A percentile compares a stretch with the other conserved stretches of the same genome.
These are phyloP conservation scores for Brachionus rotundiformis DNA, from an alignment of 1,140 invertebrate genomes.

Conservation along the genomic window DNA sequence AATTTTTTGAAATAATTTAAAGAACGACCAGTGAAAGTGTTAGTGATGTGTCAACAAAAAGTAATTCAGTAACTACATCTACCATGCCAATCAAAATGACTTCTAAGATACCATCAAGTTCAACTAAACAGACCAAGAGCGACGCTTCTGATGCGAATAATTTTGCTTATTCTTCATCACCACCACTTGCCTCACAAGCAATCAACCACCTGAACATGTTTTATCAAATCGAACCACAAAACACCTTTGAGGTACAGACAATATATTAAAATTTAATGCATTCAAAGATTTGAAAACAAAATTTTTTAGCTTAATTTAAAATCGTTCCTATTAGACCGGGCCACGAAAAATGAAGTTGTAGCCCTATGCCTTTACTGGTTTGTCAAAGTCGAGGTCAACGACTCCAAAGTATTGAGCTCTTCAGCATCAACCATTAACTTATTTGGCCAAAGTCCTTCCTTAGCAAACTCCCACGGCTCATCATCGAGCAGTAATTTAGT, in stretches of 20 bases:
- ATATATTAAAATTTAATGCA: no score
- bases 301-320: slow-evolving; percentile 73
- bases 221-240: slow-evolving; percentile 2
- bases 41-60: background rate
- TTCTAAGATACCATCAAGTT: background rate
- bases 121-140: background rate
- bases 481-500: background rate
- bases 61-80: background rate
- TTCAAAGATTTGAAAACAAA: no score
- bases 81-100: background rate
- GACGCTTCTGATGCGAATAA: slow-evolving; percentile 9
- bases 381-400: slow-evolving; percentile 59
- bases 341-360: slow-evolving; percentile 81
- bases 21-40: background rate
- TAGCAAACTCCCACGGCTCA: background rate
- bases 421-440: slow-evolving; percentile 24
- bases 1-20: no score
- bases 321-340: slow-evolving; percentile 84
- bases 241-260: slow-evolving; percentile 32
- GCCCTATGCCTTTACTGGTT: slow-evolving; percentile 96
- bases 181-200: background rate
- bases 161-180: slow-evolving; percentile 3
- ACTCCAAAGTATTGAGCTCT: background rate
- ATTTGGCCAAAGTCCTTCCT: background rate
- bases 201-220: background rate